Base-by-base conservation (phyloP, 1,140 invertebrate genomes). In the Plodia interpunctella region DNA sequence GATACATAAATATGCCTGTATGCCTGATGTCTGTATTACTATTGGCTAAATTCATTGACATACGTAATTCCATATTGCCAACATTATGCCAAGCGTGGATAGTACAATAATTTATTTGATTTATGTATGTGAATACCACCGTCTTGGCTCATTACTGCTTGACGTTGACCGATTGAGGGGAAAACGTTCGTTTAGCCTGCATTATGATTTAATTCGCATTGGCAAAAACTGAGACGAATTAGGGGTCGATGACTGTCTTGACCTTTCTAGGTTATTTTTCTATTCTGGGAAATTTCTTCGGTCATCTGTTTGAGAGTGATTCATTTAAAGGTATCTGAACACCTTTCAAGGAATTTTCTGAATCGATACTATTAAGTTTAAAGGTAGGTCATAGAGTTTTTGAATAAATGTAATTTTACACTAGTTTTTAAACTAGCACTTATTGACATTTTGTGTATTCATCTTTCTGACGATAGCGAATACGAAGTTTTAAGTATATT, bases 31-130 rank as follows among this genome's bases (percentile, higher is more conserved):
- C n/a, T n/a, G n/a, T n/a, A 25, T 25, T 2, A 6, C 21, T 32
- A 32, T 32, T 11, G 4, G 15, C 38, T 17, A 44, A 44, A 15
- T 15, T 44, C 2, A 15, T 44, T 44, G 38, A 5, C n/a, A 1
- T n/a, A 5, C 15, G 38, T 10, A 44, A 44, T 2, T n/a, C 13
- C 38, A 1, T 44, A 17, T 15, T 44, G n/a, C 38, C 38, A 44
- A 44, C 38, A 44, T 44, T 15, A 44, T 15, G 38, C 38, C 38
- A 44, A 44, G 38, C 38, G 38, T 44, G 38, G 38, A 44, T n/a
- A 44, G 38, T 44, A 44, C 38, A 44, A 44, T 44, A 44, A 44
- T 44, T 44, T 44, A 44, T 44, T 44, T 44, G 38, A 44, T 44
- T 44, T 44, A 44, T 44, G 38, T 44, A n/a, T 44, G 38, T 44